Evolutionary conservation across 37 sponge, comb jelly and placozoan genomes (phyloP).

Genomic region (Spongilla lacustris): DNA sequence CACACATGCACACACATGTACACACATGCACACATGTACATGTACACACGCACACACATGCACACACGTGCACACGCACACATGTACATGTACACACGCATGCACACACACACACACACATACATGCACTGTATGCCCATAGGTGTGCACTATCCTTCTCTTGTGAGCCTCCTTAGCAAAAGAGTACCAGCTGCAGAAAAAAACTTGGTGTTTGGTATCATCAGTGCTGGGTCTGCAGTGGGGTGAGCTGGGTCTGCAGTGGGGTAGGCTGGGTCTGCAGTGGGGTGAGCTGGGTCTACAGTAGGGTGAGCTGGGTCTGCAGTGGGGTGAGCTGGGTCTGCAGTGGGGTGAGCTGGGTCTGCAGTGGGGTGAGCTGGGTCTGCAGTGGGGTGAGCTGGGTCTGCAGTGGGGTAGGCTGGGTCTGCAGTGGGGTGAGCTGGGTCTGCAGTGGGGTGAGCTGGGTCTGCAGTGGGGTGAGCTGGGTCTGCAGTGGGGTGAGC

Average conservation of each 20-base stretch:
- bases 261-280: slow-evolving; percentile 18
- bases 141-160: slow-evolving; percentile 48
- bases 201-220: slow-evolving; percentile 7
- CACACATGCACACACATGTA: background rate
- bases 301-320: too few species aligned
- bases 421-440: slow-evolving; percentile 23
- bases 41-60: background rate
- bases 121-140: background rate
- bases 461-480: slow-evolving; percentile 14
- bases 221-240: slow-evolving; percentile 20
- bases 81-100: background rate
- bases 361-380: slow-evolving; percentile 24
- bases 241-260: slow-evolving; percentile 16
- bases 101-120: slow-evolving; percentile 5
- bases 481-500: slow-evolving; percentile 24
- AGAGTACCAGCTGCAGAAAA: slow-evolving; percentile 11
- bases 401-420: slow-evolving; percentile 23
- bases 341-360: slow-evolving; percentile 22
- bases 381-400: slow-evolving; percentile 14
- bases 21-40: slow-evolving; percentile 4
- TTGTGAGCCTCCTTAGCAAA: slow-evolving; percentile 7
- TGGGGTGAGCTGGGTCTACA: too few species aligned
- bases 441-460: slow-evolving; percentile 14
- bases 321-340: slow-evolving; percentile 26
- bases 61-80: too few species aligned